Percentiles rank a stretch among this genome's conserved stretches.
phyloP scores from a whole-genome alignment of 2,113 vertebrate species.

The Xiphorhynchus elegans region DNA sequence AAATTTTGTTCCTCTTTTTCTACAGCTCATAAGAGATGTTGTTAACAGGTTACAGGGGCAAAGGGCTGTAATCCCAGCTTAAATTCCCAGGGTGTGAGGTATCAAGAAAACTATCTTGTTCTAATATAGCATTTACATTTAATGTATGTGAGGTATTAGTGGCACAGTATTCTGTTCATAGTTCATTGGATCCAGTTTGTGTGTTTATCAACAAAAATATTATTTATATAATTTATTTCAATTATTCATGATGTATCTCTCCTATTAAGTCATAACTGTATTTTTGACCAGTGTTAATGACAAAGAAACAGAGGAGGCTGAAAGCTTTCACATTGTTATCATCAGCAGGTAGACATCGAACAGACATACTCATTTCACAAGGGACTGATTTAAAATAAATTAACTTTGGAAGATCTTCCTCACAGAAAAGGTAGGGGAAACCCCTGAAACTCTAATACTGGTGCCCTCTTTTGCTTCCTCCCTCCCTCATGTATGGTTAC shows the following conservation, averaged over 20 bases:
- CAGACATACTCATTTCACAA: not conserved
- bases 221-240: not conserved
- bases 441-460: not conserved
- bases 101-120: not conserved
- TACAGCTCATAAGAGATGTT: not conserved
- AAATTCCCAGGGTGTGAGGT: not conserved
- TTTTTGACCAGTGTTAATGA: not conserved
- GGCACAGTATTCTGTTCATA: not conserved
- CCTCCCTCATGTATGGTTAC: not conserved
- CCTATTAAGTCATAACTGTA: not conserved
- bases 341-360: not conserved
- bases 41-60: not conserved
- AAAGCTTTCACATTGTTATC: not conserved
- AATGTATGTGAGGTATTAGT: not conserved
- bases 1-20: not conserved
- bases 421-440: not conserved
- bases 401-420: not conserved
- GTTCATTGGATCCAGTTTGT: not conserved
- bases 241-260: not conserved
- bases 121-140: not conserved
- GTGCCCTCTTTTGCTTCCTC: not conserved
- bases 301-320: not conserved
- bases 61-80: not conserved
- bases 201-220: not conserved
- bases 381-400: not conserved